Evolutionary conservation across 2,113 vertebrate genomes (phyloP), one percentile per base, ranked within the genome.

Genomic region (Oophaga pumilio): DNA sequence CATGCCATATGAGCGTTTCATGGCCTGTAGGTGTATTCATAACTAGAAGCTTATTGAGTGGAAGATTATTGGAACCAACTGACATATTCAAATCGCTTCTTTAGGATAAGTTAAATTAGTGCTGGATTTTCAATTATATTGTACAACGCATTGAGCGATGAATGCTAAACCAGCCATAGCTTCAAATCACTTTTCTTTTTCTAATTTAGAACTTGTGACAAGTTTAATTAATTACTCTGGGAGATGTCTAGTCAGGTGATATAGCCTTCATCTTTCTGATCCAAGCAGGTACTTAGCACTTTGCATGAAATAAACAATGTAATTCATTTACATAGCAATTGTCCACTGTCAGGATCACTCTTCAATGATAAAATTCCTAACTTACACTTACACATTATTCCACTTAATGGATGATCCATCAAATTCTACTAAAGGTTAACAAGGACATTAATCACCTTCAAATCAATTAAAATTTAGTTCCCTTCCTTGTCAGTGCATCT

Each of bases 371-470:
- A 76, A 73, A 85, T 60, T 14, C 20, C 50, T 84, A 17, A 71
- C 60, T 22, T 53, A 53, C 15, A 84, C 64, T n/a, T 62, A 60
- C 57, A 85, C 20, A 60, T 74, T 62, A 50, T 76, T 76, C 20
- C 33, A 62, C 71, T 62, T 60, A 85, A 59, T 57, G 71, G 52
- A 74, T 76, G 43, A 85, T 85, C 43, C 71, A 74, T 85, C 84
- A 85, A 50, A 76, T 18, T 76, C 53, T 22, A 15, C 83, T 85
- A 73, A 76, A 86, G 74, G 43, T 78, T 77, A 86, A 76, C 84
- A 64, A 77, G 84, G 13, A 60, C 73, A 86, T 86, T 60, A 66
- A 78, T 86, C 74, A 77, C 43, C 53, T 78, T 86, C n/a, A 77
- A 77, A 78, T 77, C 22, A 74, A 76, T 85, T 62, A 85, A 76